Conservation (phyloP, 64 coral and sea anemone species). For the Acropora yongei region DNA sequence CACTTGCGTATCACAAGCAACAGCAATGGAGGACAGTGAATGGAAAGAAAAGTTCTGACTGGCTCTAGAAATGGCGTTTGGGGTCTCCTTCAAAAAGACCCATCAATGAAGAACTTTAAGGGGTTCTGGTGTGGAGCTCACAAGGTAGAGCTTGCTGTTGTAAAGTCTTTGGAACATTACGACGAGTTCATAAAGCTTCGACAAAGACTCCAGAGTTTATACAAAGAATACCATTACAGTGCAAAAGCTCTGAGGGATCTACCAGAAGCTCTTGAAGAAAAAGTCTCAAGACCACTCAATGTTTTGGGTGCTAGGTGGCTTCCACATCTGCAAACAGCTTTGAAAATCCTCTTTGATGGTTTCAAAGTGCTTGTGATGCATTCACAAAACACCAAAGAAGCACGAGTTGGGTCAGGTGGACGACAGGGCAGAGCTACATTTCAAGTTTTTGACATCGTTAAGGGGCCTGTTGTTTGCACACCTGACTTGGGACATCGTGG, state of each 20-base stretch:
- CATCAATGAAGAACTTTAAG: conserved; percentile 19
- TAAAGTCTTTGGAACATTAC: conserved; percentile 29
- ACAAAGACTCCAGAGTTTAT: conserved; percentile 42
- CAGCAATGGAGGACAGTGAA: not conserved
- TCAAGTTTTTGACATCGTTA: conserved; percentile 18
- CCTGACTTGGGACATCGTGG: conserved; percentile 22
- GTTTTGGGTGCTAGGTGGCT: conserved; percentile 64
- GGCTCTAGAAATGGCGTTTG: conserved; percentile 38
- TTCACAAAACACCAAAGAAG: conserved; percentile 6
- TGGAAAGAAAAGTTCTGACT: conserved; percentile 51
- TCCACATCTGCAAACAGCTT: conserved; percentile 43
- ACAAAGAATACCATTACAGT: conserved; percentile 60
- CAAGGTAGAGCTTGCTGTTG: conserved; percentile 65
- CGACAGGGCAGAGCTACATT: conserved; percentile 11
- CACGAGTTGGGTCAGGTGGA: conserved; percentile 7
- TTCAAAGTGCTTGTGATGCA: not conserved
- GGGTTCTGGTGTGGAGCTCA: conserved; percentile 54
- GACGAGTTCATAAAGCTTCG: conserved; percentile 28
- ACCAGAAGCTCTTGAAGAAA: conserved; percentile 28
- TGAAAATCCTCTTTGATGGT: conserved; percentile 19
- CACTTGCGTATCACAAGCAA: not conserved
- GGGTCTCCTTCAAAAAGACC: conserved; percentile 30
- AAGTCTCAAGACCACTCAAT: conserved; percentile 38
- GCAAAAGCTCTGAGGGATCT: conserved; percentile 56
- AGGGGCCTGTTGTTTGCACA: conserved; percentile 24